Percentiles rank a stretch among this genome's conserved stretches.
Evolutionary conservation across 2,888 invertebrate genomes (phyloP).

Genomic region (Busseola fusca): DNA sequence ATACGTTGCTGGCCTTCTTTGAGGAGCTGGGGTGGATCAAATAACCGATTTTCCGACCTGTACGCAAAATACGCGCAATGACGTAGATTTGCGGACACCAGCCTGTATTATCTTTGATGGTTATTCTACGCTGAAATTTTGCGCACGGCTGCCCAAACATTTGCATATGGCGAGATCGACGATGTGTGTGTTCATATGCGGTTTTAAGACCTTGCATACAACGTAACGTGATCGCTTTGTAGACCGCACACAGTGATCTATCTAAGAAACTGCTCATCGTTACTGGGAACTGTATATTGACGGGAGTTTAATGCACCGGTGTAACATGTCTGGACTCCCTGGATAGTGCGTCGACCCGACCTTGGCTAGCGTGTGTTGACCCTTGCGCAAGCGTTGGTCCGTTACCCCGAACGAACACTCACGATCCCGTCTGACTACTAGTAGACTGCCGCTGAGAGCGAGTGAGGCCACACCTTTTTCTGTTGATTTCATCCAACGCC

Average conservation of each 20-base stretch:
- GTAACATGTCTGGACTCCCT: slow-evolving; percentile 61
- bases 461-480: slow-evolving; percentile 65
- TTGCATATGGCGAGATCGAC: slow-evolving; percentile 34
- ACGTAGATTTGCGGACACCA: too few relatives aligned
- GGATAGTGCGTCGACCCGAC: slow-evolving; percentile 79
- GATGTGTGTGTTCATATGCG: slow-evolving; percentile 35
- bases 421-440: slow-evolving; percentile 65
- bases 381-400: slow-evolving; percentile 81
- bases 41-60: too few relatives aligned
- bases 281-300: slow-evolving; percentile 9
- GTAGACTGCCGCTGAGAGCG: slow-evolving; percentile 54
- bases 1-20: too few relatives aligned
- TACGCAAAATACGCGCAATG: too few relatives aligned
- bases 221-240: slow-evolving; percentile 36
- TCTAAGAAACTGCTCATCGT: slow-evolving; percentile 22
- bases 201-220: slow-evolving; percentile 40
- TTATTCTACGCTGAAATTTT: slow-evolving; percentile 27
- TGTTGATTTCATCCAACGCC: slow-evolving; percentile 57
- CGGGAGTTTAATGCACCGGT: slow-evolving; percentile 23
- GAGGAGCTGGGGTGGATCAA: too few relatives aligned
- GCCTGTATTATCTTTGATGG: background rate
- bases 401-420: slow-evolving; percentile 76
- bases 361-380: slow-evolving; percentile 83
- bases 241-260: slow-evolving; percentile 38
- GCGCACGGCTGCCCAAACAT: slow-evolving; percentile 35